Evolutionary conservation across 2,113 vertebrate genomes (phyloP).

Genomic region (Chloropsis cyanopogon): DNA sequence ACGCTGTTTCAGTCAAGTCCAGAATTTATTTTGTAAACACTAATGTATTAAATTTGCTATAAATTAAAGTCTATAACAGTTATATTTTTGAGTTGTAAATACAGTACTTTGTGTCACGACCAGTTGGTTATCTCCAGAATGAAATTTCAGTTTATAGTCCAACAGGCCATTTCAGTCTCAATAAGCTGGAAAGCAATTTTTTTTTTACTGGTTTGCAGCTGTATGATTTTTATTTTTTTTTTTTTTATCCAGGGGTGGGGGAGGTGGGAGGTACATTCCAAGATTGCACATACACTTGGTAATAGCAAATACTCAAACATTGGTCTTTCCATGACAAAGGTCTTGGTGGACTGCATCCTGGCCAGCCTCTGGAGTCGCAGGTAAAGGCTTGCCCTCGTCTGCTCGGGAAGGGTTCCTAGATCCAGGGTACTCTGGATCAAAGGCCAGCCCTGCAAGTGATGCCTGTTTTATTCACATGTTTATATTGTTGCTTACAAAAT

Average conservation of each 20-base stretch:
- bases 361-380: neutral
- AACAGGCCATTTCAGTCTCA: slow-evolving; percentile 62
- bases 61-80: slow-evolving; percentile 90
- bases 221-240: neutral
- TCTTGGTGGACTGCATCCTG: slow-evolving; percentile 19
- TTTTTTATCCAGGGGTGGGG: neutral
- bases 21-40: slow-evolving; percentile 90
- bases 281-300: neutral
- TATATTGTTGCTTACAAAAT: slow-evolving; percentile 68
- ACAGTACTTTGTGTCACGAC: slow-evolving; percentile 70
- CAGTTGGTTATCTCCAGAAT: slow-evolving; percentile 36
- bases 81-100: slow-evolving; percentile 77
- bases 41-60: slow-evolving; percentile 97
- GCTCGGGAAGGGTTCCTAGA: neutral
- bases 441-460: slow-evolving; percentile 30
- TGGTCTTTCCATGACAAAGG: neutral
- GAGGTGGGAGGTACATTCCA: neutral
- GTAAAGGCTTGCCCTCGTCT: neutral
- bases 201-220: slow-evolving; percentile 43
- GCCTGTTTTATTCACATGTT: slow-evolving; percentile 60
- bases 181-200: slow-evolving; percentile 33
- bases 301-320: neutral
- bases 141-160: slow-evolving; percentile 55
- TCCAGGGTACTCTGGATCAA: slow-evolving; percentile 18
- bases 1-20: slow-evolving; percentile 62